Base-by-base conservation (phyloP, 2,113 vertebrate species). In the Amblyopsis rosae region DNA sequence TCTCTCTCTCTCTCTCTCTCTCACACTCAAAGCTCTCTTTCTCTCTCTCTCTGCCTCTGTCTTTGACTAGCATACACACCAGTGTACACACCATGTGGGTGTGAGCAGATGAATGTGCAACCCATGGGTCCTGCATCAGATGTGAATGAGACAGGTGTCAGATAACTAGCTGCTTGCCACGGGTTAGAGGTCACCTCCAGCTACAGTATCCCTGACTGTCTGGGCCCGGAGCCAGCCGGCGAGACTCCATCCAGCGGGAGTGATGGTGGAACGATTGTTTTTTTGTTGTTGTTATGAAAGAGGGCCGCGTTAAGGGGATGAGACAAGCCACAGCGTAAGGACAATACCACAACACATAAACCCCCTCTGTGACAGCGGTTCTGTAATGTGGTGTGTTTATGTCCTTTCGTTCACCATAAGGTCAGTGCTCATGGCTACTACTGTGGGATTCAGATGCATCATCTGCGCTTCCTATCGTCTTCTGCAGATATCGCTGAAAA, bases 71-170 rank as follows among this genome's bases (percentile, higher is more conserved):
- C 16, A 26, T 17, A 26, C 13, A 12, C 47, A 26, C 12, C 79
- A 58, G 62, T 65, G 60, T 75, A 75, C 62, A 57, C 11, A 53
- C 64, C 66, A 68, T 62, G 59, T 70, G 76, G 75, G 65, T 45
- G 62, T 33, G 4, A 63, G 69, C 69, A 70, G 32, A 33, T 62
- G 75, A 72, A 75, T 55, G 76, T 62, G 73, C 16, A 19, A 73
- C 73, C 74, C 66, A 1, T 64, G 62, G 68, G 70, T 76, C 78
- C 75, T 17, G 73, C 3, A 79, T 71, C 82, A 83, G 87, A 87
- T 86, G 88, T 79, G 83, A 77, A 67, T 65, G 77, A 83, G 80
- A 83, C 80, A 79, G 76, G 82, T 82, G 89, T 86, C 80, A 57
- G 75, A 81, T 81, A 73, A 82, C 70, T 61, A 61, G 73, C 66